Evolutionary conservation across 1,140 invertebrate species (phyloP).

Genomic region (Drosophila repletoides): DNA sequence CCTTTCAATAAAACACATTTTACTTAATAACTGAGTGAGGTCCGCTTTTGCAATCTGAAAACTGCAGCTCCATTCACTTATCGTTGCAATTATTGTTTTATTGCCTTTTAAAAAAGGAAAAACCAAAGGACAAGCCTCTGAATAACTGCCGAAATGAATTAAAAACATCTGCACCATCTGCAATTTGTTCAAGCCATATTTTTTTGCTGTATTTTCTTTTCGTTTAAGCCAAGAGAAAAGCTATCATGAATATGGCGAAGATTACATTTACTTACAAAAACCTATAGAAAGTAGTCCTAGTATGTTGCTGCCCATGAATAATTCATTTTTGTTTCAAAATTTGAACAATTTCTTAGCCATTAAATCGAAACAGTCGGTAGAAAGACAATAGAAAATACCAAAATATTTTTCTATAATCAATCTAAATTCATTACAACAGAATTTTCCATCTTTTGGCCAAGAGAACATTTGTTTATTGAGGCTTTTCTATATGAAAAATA

Average conservation of each 20-base stretch:
- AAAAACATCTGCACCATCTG: conserved; percentile 78
- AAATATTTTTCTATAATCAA: too few relatives aligned
- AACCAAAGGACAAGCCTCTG: conserved; percentile 44
- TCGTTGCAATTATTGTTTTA: conserved; percentile 57
- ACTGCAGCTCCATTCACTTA: conserved; percentile 17
- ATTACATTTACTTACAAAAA: background rate
- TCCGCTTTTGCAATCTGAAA: background rate
- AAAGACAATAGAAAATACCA: too few relatives aligned
- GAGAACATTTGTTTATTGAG: too few relatives aligned
- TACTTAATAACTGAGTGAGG: background rate
- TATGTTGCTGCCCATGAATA: too few relatives aligned
- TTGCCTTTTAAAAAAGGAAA: conserved; percentile 10
- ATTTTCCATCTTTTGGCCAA: too few relatives aligned
- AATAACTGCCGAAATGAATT: conserved; percentile 70
- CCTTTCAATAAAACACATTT: too few relatives aligned
- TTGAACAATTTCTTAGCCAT: too few relatives aligned
- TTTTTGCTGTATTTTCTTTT: conserved; percentile 43
- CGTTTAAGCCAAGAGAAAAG: conserved; percentile 28
- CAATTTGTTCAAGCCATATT: conserved; percentile 64
- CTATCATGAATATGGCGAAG: background rate
- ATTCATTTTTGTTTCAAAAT: too few relatives aligned
- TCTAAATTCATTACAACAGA: too few relatives aligned
- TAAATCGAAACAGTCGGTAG: too few relatives aligned
- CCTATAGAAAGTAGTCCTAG: too few relatives aligned
- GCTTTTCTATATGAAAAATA: too few relatives aligned